phyloP scores from a whole-genome alignment of 2,113 vertebrate species.

The Sialia sialis region DNA sequence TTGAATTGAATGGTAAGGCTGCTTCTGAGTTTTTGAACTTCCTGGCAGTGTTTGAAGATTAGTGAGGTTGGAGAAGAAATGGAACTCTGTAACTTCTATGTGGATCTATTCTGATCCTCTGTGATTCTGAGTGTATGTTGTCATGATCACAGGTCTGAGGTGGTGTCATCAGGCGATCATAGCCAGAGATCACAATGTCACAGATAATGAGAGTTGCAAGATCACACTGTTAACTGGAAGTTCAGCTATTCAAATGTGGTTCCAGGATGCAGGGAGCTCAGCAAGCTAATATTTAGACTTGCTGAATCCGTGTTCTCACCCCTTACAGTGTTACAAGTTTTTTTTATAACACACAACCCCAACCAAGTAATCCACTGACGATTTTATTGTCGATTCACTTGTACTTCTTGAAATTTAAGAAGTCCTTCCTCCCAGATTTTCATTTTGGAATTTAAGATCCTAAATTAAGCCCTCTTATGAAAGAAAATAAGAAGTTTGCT shows the following conservation, averaged over 20 bases:
- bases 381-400: constrained; percentile 21
- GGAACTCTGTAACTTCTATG: background rate
- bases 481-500: constrained; percentile 57
- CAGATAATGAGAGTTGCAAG: background rate
- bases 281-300: constrained; percentile 41
- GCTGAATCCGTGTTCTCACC: constrained; percentile 5
- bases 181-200: background rate
- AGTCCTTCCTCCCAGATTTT: constrained; percentile 19
- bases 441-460: constrained; percentile 61
- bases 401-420: constrained; percentile 3
- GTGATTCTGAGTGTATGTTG: accelerated
- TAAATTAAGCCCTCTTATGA: constrained; percentile 64
- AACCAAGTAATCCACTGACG: background rate
- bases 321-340: background rate
- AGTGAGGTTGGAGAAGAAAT: background rate
- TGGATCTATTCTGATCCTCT: background rate
- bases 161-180: background rate
- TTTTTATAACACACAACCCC: background rate
- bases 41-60: background rate
- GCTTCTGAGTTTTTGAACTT: background rate
- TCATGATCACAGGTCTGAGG: background rate
- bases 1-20: background rate
- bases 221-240: constrained; percentile 9
- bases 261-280: constrained; percentile 1
- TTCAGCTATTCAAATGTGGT: constrained; percentile 1